Evolutionary conservation across 2,797 vertebrate genomes (phyloP).

Genomic region (Monodelphis domestica): DNA sequence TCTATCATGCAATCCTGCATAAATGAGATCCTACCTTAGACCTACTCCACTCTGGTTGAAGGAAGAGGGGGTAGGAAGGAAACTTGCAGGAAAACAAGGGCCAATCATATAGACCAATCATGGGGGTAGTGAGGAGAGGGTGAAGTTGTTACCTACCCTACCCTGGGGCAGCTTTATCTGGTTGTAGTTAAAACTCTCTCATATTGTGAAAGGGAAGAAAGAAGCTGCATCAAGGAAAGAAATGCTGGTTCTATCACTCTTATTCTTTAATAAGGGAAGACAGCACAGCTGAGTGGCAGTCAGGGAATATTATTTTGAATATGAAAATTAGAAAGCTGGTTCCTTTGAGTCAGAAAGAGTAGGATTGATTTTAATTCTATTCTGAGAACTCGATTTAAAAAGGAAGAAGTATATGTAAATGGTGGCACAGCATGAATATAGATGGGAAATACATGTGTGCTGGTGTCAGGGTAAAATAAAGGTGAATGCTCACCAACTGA

Average conservation of each 20-base stretch:
- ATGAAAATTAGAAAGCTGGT: no score
- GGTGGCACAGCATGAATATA: no score
- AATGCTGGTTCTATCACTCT: neutral
- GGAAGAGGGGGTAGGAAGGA: neutral
- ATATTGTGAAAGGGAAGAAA: neutral
- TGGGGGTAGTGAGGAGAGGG: no score
- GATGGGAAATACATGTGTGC: no score
- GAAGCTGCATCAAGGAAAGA: neutral
- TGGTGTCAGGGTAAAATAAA: neutral
- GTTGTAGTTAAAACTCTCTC: neutral
- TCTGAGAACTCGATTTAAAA: neutral
- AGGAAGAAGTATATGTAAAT: neutral
- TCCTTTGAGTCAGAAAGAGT: no score
- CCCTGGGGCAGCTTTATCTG: neutral
- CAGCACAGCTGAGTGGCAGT: neutral
- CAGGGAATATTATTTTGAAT: neutral
- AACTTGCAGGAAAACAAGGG: neutral
- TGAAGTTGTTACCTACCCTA: no score
- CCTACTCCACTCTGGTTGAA: no score
- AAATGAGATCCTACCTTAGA: no score
- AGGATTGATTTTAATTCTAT: no score
- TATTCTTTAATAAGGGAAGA: neutral
- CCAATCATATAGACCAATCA: neutral
- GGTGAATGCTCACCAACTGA: neutral
- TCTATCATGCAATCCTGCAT: no score